phyloP scores from a whole-genome alignment of 2,797 vertebrate genomes.

The Neosilurus mollespiculum region DNA sequence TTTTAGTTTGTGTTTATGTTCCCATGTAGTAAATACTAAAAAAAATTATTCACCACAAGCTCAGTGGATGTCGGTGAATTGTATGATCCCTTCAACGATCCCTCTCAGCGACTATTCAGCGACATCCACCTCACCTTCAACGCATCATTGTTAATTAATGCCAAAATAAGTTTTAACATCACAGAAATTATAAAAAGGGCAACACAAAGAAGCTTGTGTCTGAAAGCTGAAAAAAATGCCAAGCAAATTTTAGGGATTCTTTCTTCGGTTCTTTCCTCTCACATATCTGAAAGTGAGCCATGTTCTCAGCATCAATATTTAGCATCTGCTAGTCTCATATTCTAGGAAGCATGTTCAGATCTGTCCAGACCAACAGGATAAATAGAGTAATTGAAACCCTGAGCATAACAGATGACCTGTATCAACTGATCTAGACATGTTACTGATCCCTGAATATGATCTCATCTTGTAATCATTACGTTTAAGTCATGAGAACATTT shows the following conservation, averaged over 20 bases:
- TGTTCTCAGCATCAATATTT: background rate
- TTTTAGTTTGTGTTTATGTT: no score
- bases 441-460: background rate
- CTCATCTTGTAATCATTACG: background rate
- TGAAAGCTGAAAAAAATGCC: background rate
- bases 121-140: no score
- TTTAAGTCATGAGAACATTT: background rate
- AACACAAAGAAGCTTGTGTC: background rate
- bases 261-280: background rate
- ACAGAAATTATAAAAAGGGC: background rate
- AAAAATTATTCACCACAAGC: no score
- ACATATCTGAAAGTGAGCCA: background rate
- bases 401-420: background rate
- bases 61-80: no score
- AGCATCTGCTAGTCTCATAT: background rate
- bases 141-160: background rate
- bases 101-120: no score
- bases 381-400: background rate
- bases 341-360: background rate
- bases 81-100: no score
- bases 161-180: background rate
- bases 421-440: background rate
- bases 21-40: no score
- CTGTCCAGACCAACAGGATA: background rate
- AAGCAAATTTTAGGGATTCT: background rate